These are phyloP conservation scores for Herminia tarsipennalis DNA, from an alignment of 2,888 invertebrate species.

Conservation along the genomic window DNA sequence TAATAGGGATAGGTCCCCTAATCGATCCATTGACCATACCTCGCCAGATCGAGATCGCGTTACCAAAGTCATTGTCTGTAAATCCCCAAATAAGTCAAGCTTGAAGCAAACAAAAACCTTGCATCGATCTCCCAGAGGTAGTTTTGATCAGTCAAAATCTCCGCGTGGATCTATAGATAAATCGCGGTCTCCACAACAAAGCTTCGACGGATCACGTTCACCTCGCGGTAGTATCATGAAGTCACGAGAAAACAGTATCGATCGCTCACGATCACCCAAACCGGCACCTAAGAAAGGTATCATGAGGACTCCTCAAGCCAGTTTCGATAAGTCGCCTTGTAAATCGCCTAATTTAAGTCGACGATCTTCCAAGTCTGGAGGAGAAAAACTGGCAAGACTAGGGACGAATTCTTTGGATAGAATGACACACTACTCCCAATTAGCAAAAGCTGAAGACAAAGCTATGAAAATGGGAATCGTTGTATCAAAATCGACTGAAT, in stretches of 20 bases:
- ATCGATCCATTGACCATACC: conserved; percentile 59
- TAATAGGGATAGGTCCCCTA: conserved; percentile 77
- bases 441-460: conserved; percentile 81
- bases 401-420: conserved; percentile 82
- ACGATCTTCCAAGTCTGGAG: conserved; percentile 72
- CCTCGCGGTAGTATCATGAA: conserved; percentile 82
- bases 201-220: conserved; percentile 81
- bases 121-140: conserved; percentile 84
- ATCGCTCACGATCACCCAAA: conserved; percentile 77
- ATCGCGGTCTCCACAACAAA: conserved; percentile 84
- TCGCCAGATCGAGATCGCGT: conserved; percentile 78
- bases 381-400: conserved; percentile 75
- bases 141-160: conserved; percentile 79
- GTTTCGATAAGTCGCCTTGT: conserved; percentile 78
- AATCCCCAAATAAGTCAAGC: conserved; percentile 80
- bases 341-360: conserved; percentile 79
- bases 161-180: conserved; percentile 86
- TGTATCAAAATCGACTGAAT: conserved; percentile 84
- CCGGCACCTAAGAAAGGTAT: conserved; percentile 82
- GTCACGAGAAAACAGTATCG: conserved; percentile 76
- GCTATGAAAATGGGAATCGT: conserved; percentile 85
- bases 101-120: conserved; percentile 73
- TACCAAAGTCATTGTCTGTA: conserved; percentile 81
- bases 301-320: conserved; percentile 82
- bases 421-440: conserved; percentile 79